Evolutionary conservation across 1,140 invertebrate genomes (phyloP).

Genomic region (Ruditapes philippinarum): DNA sequence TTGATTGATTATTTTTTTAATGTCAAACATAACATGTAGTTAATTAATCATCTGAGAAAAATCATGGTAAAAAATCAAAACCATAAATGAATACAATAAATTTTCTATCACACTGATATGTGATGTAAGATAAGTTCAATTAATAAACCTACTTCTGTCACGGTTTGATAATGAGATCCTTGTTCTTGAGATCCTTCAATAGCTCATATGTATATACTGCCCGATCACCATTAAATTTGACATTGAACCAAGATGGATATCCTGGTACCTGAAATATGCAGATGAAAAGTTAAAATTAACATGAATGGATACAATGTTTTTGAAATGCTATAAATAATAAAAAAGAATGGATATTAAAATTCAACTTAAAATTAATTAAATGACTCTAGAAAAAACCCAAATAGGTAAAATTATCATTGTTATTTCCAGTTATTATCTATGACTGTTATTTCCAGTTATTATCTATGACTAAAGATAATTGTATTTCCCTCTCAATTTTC

Average conservation of each 20-base stretch:
- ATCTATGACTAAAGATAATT: not conserved
- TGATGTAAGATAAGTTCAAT: too few species aligned
- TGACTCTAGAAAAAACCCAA: not conserved
- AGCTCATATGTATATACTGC: conserved; percentile 42
- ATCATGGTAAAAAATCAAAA: too few species aligned
- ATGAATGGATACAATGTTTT: conserved; percentile 4
- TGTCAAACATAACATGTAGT: too few species aligned
- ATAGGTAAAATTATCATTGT: too few species aligned
- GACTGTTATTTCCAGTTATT: too few species aligned
- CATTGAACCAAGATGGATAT: too few species aligned
- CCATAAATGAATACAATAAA: too few species aligned
- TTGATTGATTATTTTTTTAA: too few species aligned
- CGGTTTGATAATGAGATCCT: too few species aligned
- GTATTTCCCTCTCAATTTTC: too few species aligned
- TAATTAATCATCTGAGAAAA: too few species aligned
- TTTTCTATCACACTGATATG: too few species aligned
- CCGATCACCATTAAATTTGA: conserved; percentile 49
- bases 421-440: conserved; percentile 4
- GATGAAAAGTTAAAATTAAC: conserved; percentile 27
- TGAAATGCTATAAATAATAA: conserved; percentile 36
- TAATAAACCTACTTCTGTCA: conserved; percentile 33
- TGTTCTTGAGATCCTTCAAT: conserved; percentile 28
- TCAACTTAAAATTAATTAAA: not conserved
- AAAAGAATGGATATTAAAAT: conserved; percentile 6
- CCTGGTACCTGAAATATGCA: conserved; percentile 38